Evolutionary conservation across 2,113 vertebrate species (phyloP).

Genomic region (Entomyzon cyanotis): DNA sequence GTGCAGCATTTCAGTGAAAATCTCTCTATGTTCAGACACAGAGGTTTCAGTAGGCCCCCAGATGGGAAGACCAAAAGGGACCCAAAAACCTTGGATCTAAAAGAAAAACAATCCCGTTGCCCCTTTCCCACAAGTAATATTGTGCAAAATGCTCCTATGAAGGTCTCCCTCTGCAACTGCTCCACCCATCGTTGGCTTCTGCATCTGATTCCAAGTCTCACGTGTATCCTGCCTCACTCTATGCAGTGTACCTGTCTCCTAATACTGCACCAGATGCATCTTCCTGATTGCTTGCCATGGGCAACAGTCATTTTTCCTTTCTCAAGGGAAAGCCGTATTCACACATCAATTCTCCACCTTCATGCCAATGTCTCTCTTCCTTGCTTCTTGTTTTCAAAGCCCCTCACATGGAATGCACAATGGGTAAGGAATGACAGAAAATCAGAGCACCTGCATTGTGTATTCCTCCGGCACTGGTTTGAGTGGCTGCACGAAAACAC

Average conservation of each 20-base stretch:
- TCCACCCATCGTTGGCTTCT: background rate
- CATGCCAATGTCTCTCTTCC: background rate
- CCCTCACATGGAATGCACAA: background rate
- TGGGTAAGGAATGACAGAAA: background rate
- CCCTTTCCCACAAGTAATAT: rapidly evolving
- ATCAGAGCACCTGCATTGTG: background rate
- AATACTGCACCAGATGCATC: background rate
- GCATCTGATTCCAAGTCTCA: background rate
- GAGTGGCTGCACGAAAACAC: background rate
- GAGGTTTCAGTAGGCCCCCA: background rate
- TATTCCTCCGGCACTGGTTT: background rate
- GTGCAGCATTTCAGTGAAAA: background rate
- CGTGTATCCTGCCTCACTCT: background rate
- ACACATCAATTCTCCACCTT: background rate
- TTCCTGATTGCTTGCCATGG: background rate
- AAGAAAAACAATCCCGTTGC: background rate
- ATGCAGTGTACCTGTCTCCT: background rate
- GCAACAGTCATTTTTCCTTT: background rate
- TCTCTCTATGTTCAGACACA: background rate
- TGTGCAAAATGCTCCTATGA: background rate
- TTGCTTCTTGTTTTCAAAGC: background rate
- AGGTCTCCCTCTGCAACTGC: background rate
- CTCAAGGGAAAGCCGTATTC: background rate
- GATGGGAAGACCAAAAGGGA: background rate
- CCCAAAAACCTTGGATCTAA: background rate